phyloP scores from a whole-genome alignment of 92 coral and sea anemone genomes.

The Galaxea fascicularis region DNA sequence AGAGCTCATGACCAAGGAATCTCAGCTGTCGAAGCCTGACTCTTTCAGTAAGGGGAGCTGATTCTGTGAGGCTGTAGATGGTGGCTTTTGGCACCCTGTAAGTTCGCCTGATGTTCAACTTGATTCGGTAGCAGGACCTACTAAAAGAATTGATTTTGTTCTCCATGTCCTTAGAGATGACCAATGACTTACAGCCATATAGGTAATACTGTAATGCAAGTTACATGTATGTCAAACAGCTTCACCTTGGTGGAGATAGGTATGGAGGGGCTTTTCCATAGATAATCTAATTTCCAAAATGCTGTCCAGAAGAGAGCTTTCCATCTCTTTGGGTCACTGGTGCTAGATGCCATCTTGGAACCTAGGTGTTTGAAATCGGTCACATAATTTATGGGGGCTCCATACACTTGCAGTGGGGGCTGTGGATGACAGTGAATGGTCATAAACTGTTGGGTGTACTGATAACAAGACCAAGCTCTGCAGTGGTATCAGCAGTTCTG shows the following conservation, averaged over 20 bases:
- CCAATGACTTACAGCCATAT: background rate
- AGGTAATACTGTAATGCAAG: background rate
- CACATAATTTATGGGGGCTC: slow-evolving; percentile 9
- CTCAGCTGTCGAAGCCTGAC: background rate
- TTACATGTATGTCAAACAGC: background rate
- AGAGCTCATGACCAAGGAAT: background rate
- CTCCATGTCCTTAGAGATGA: slow-evolving; percentile 4
- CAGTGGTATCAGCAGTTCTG: slow-evolving; percentile 2
- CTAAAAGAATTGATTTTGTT: slow-evolving; percentile 1
- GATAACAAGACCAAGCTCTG: slow-evolving; percentile 32
- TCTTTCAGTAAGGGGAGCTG: background rate
- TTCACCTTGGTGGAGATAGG: too few species aligned
- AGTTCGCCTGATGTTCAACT: background rate
- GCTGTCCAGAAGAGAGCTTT: slow-evolving; percentile 19
- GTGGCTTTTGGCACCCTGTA: background rate
- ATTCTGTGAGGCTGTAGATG: background rate
- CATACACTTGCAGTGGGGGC: slow-evolving; percentile 21
- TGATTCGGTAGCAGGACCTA: background rate
- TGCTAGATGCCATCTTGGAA: background rate
- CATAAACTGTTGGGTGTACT: slow-evolving; percentile 26
- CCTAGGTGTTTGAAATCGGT: slow-evolving; percentile 7
- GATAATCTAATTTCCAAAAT: background rate
- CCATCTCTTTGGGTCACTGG: background rate
- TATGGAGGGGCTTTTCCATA: slow-evolving; percentile 15
- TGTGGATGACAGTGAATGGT: slow-evolving; percentile 24